phyloP scores from a whole-genome alignment of 2,113 vertebrate species.

The Naja naja region DNA sequence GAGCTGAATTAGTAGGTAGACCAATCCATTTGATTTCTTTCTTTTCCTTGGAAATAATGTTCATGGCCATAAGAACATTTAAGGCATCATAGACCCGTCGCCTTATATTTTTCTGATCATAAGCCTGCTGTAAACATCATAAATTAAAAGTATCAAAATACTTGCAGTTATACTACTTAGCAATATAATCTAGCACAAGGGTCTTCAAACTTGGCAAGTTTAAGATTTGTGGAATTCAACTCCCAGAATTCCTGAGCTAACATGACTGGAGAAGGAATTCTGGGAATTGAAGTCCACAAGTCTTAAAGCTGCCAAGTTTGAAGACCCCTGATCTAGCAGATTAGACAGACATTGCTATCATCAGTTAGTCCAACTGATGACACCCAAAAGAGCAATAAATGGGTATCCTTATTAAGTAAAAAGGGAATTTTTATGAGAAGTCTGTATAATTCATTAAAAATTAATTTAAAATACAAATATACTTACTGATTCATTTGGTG shows the following conservation, averaged over 20 bases:
- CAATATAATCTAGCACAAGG: background rate
- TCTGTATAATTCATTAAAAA: background rate
- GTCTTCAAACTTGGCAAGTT: no score
- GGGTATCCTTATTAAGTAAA: background rate
- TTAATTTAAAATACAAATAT: conserved; percentile 26
- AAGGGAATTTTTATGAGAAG: background rate
- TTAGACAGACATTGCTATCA: background rate
- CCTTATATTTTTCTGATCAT: conserved; percentile 99
- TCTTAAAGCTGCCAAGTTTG: no score
- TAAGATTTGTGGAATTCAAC: no score
- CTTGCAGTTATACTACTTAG: conserved; percentile 25
- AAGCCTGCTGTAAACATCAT: conserved; percentile 78
- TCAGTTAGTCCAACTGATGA: conserved; percentile 3
- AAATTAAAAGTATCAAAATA: conserved; percentile 39
- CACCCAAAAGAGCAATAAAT: background rate
- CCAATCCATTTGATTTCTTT: conserved; percentile 99
- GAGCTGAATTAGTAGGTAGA: conserved; percentile 96
- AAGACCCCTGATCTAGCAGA: background rate
- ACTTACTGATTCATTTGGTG: conserved; percentile 92
- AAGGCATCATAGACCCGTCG: conserved; percentile 96
- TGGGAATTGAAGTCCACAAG: no score
- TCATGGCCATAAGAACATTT: conserved; percentile 99
- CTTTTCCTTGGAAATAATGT: conserved; percentile 99
- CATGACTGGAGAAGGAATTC: no score
- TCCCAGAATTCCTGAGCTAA: no score